These are phyloP conservation scores for Tetheella fluctuosa DNA, from an alignment of 2,888 invertebrate genomes.

Conservation along the genomic window DNA sequence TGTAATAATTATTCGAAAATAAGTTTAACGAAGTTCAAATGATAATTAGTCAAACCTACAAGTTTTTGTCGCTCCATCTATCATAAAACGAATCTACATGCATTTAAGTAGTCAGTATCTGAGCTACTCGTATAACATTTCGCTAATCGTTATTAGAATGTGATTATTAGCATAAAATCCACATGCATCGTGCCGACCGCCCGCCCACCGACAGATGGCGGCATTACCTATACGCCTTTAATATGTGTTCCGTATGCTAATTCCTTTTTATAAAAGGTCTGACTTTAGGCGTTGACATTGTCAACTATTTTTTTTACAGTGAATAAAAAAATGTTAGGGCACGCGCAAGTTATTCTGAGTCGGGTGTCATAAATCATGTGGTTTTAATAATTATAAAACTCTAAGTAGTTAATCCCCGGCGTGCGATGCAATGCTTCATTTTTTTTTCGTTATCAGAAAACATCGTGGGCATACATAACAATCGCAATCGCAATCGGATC, in stretches of 20 bases:
- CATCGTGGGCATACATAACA: too few relatives aligned
- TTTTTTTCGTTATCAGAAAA: too few relatives aligned
- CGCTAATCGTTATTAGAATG: conserved; percentile 52
- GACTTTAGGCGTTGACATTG: conserved; percentile 39
- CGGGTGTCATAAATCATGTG: conserved; percentile 40
- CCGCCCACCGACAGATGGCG: conserved; percentile 75
- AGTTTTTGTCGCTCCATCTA: conserved; percentile 24
- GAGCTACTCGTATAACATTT: conserved; percentile 44
- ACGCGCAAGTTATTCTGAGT: conserved; percentile 58
- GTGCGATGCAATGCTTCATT: too few relatives aligned
- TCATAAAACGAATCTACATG: conserved; percentile 23
- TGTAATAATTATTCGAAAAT: too few relatives aligned
- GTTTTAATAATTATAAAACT: conserved; percentile 20
- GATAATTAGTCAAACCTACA: neutral
- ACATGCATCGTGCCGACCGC: conserved; percentile 54
- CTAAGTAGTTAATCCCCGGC: too few relatives aligned
- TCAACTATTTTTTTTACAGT: conserved; percentile 54
- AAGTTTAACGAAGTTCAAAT: too few relatives aligned
- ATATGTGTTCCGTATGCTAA: conserved; percentile 72
- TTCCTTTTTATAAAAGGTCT: conserved; percentile 52
- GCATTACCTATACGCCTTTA: conserved; percentile 50
- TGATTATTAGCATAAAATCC: conserved; percentile 70
- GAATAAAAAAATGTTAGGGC: conserved; percentile 69
- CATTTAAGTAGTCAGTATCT: conserved; percentile 35
- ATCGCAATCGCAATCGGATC: too few relatives aligned